Conservation (phyloP, 1,140 invertebrate species). For the Fopius arisanus region DNA sequence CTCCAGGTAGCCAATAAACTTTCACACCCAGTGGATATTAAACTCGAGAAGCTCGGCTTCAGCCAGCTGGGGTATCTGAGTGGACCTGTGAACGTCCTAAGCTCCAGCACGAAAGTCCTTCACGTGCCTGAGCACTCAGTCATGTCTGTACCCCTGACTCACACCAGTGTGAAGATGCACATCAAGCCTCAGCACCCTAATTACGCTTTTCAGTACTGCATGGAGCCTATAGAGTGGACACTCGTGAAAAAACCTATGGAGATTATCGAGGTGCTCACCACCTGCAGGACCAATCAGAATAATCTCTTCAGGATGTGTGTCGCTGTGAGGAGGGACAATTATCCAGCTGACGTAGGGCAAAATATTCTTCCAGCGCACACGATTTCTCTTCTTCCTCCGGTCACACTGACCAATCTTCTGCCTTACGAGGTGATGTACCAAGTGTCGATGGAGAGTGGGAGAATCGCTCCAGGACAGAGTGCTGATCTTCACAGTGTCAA, state of each 20-base stretch:
- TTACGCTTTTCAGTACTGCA: conserved; percentile 69
- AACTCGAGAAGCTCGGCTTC: conserved; percentile 67
- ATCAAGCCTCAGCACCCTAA: conserved; percentile 64
- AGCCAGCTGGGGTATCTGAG: conserved; percentile 47
- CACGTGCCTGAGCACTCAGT: conserved; percentile 59
- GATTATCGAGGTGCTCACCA: conserved; percentile 62
- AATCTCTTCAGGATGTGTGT: conserved; percentile 75
- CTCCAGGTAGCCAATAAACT: conserved; percentile 82
- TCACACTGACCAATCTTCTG: conserved; percentile 82
- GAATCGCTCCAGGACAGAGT: conserved; percentile 72
- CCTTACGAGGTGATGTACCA: conserved; percentile 77
- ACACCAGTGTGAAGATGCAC: conserved; percentile 70
- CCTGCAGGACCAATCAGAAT: conserved; percentile 57
- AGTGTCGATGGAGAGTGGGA: conserved; percentile 65
- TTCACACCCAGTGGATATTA: conserved; percentile 75
- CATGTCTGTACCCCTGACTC: conserved; percentile 73
- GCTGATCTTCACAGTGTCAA: conserved; percentile 62
- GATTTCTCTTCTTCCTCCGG: conserved; percentile 82
- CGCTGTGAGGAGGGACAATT: conserved; percentile 80
- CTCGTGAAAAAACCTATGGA: conserved; percentile 69
- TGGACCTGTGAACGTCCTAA: not conserved
- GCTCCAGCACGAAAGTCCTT: conserved; percentile 45
- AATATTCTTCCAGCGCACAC: conserved; percentile 81
- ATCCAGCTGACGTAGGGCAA: conserved; percentile 70
- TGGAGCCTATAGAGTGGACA: conserved; percentile 72